A percentile compares a stretch with the other conserved stretches of the same genome.
Evolutionary conservation across 1,140 invertebrate species (phyloP).

Genomic region (Eueides isabella): DNA sequence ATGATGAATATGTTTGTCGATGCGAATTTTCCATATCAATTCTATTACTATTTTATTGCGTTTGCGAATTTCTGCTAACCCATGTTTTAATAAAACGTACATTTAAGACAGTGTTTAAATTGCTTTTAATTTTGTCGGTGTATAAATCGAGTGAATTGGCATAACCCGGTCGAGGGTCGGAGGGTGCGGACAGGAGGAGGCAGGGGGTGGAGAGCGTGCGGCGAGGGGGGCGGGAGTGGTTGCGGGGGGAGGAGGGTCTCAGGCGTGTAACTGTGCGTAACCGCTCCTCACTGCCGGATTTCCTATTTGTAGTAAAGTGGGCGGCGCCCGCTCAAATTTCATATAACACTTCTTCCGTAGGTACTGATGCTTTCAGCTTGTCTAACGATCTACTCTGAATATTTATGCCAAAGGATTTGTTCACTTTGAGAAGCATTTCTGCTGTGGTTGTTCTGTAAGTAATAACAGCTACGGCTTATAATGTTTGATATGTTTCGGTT

Average conservation of each 20-base stretch:
- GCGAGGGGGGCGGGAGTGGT: not conserved
- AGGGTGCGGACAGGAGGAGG: constrained; percentile 63
- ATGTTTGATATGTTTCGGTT: constrained; percentile 56
- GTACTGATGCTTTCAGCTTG: constrained; percentile 70
- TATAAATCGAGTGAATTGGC: constrained; percentile 82
- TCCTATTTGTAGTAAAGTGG: constrained; percentile 81
- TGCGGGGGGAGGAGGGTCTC: constrained; percentile 61
- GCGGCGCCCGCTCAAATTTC: constrained; percentile 77
- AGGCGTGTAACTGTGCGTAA: constrained; percentile 83
- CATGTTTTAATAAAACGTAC: constrained; percentile 51
- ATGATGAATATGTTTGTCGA: not conserved
- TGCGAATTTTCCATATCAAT: not conserved
- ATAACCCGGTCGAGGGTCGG: constrained; percentile 66
- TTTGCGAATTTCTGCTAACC: constrained; percentile 51
- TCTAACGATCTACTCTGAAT: constrained; percentile 76
- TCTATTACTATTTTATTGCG: constrained; percentile 38
- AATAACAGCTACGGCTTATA: constrained; percentile 73
- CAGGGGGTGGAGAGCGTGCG: constrained; percentile 50
- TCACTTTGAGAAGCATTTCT: constrained; percentile 73
- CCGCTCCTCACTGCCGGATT: constrained; percentile 81
- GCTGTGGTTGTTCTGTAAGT: constrained; percentile 67
- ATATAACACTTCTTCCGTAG: constrained; percentile 73
- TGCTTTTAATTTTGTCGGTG: constrained; percentile 80
- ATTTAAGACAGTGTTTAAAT: constrained; percentile 66
- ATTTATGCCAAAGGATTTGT: constrained; percentile 78